phyloP scores from a whole-genome alignment of 2,888 invertebrate genomes.

The Rhopalosiphum nymphaeae region DNA sequence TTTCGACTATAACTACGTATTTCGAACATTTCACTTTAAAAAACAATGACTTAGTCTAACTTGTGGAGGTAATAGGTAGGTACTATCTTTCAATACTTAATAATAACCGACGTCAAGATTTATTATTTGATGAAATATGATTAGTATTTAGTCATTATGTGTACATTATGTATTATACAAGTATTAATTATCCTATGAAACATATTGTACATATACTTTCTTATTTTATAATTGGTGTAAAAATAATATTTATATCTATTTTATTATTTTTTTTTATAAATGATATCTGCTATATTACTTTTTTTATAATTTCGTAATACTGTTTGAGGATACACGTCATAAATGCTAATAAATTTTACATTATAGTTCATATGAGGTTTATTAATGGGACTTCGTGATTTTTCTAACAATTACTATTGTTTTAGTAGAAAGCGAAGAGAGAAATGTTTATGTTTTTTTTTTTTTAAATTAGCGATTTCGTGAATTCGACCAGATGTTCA shows the following conservation, averaged over 20 bases:
- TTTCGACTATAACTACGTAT: background rate
- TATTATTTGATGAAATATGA: background rate
- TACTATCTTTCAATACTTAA: no score
- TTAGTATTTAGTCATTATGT: background rate
- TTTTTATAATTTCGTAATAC: background rate
- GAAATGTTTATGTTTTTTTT: background rate
- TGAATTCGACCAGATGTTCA: slow-evolving; percentile 25
- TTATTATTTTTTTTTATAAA: no score
- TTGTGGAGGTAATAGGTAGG: no score
- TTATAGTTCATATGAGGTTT: background rate
- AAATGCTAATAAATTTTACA: background rate
- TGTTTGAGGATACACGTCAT: background rate
- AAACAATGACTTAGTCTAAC: background rate
- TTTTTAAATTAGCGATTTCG: background rate
- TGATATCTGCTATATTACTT: background rate
- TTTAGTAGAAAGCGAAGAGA: slow-evolving; percentile 34
- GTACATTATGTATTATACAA: background rate
- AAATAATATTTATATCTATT: background rate
- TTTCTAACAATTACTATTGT: slow-evolving; percentile 51
- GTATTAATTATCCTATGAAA: background rate
- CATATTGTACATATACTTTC: background rate
- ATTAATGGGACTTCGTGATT: slow-evolving; percentile 27
- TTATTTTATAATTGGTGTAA: background rate
- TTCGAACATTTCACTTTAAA: background rate
- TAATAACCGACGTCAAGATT: background rate